Base-by-base conservation (phyloP, 2,888 invertebrate species). In the Hirtodrosophila duncani region DNA sequence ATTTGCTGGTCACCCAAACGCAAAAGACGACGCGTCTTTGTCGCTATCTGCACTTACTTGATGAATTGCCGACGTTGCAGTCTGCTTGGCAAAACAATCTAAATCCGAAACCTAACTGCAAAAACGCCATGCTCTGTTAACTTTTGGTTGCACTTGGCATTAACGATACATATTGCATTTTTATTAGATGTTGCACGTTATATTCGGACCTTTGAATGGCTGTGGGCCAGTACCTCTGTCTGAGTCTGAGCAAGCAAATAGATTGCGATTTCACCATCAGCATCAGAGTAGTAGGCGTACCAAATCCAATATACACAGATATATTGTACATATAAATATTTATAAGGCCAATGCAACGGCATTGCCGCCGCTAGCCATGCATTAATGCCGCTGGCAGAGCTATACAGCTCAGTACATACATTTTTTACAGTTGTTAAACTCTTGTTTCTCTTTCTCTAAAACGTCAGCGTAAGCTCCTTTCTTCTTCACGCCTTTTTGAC, bases 311-410 rank as follows among this genome's bases (percentile, higher is more conserved):
- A 57, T 16, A 13, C 36, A 56, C 46, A 66, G n/a, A n/a, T n/a
- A n/a, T n/a, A n/a, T n/a, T n/a, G n/a, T n/a, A n/a, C 46, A 37
- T 48, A 78, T 75, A 67, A 74, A 78, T 74, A 78, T 75, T 78
- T 68, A 78, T 78, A 64, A 59, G 53, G 13, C 26, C 6, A 46
- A 7, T 43, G 26, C 38, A 38, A 17, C 27, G n/a, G n/a, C n/a
- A n/a, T n/a, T n/a, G n/a, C n/a, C n/a, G n/a, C 18, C 26, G 41
- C 20, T 24, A 30, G 27, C 37, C 38, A 39, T 41, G 38, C 45
- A 23, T 23, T 29, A 10, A 29, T n/a, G n/a, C n/a, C 6, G 37
- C 8, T 26, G 8, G 36, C 3, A 17, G 11, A 23, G 10, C 11
- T 43, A 5, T 24, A 17, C 29, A 23, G 29, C 27, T 34, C 27